Evolutionary conservation across 2,888 invertebrate genomes (phyloP).

Genomic region (Diarsia mendica): DNA sequence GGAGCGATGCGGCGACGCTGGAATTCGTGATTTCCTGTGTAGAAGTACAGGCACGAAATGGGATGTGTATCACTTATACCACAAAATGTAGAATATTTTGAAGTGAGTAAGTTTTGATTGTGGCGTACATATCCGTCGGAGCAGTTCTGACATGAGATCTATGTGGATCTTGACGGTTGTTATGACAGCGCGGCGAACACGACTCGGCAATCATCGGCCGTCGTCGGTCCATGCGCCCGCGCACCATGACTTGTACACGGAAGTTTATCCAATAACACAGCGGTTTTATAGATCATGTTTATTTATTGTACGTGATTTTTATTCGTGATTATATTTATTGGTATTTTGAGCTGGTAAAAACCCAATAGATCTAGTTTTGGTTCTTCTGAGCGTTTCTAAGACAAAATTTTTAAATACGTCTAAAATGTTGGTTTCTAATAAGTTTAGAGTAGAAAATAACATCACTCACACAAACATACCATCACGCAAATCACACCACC

Average conservation of each 20-base stretch:
- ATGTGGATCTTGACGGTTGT: constrained; percentile 37
- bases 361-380: not conserved
- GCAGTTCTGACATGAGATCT: constrained; percentile 13
- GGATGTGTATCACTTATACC: not conserved
- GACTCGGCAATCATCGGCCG: constrained; percentile 43
- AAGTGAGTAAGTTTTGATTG: not conserved
- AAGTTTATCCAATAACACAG: constrained; percentile 40
- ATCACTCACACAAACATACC: no score
- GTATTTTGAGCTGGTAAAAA: not conserved
- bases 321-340: not conserved
- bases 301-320: not conserved
- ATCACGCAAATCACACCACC: no score
- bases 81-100: not conserved
- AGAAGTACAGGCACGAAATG: not conserved
- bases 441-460: not conserved
- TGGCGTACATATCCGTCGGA: not conserved
- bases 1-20: not conserved
- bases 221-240: constrained; percentile 44
- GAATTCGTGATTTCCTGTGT: not conserved
- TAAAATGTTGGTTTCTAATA: not conserved
- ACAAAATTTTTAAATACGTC: no score
- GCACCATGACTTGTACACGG: constrained; percentile 35
- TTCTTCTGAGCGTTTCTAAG: not conserved
- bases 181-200: constrained; percentile 51
- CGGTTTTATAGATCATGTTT: constrained; percentile 8